Percentiles rank a stretch among this genome's conserved stretches.
phyloP scores from a whole-genome alignment of 2,797 vertebrate species.

The Pangasius djambal region DNA sequence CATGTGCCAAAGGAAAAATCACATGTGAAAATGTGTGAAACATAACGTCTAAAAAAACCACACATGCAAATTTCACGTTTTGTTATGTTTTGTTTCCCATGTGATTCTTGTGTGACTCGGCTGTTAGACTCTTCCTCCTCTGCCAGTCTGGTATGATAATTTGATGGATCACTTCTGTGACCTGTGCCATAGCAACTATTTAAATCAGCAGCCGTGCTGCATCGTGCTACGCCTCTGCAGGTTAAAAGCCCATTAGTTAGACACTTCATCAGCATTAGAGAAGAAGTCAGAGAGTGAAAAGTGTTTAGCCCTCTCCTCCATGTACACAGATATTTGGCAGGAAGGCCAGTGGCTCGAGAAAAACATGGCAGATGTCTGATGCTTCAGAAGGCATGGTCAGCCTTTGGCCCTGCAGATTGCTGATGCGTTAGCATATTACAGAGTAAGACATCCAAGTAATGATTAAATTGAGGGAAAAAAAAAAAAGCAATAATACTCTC shows the following conservation, averaged over 20 bases:
- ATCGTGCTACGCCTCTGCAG: not conserved
- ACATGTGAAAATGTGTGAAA: not conserved
- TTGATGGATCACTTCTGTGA: not conserved
- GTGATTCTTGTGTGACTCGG: not conserved
- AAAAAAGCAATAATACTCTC: not conserved
- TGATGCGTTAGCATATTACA: not conserved
- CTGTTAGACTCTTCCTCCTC: not conserved
- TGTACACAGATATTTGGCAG: conserved; percentile 8
- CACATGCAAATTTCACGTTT: not conserved
- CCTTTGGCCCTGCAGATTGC: conserved; percentile 7
- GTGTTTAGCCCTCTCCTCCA: not conserved
- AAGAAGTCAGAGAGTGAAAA: conserved; percentile 13
- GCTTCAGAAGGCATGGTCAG: conserved; percentile 9
- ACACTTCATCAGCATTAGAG: not conserved
- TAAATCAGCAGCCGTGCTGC: conserved; percentile 6
- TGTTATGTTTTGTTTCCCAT: not conserved
- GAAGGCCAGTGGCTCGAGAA: conserved; percentile 14
- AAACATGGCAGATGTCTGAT: conserved; percentile 26
- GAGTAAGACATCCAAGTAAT: conserved; percentile 4
- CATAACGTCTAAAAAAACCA: not conserved
- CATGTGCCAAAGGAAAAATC: not conserved
- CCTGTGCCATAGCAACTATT: not conserved
- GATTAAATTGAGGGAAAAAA: not conserved
- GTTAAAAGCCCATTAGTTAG: conserved; percentile 20
- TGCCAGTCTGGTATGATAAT: not conserved